Base-by-base conservation (phyloP, 2,888 invertebrate genomes). In the Diarsia rubi region DNA sequence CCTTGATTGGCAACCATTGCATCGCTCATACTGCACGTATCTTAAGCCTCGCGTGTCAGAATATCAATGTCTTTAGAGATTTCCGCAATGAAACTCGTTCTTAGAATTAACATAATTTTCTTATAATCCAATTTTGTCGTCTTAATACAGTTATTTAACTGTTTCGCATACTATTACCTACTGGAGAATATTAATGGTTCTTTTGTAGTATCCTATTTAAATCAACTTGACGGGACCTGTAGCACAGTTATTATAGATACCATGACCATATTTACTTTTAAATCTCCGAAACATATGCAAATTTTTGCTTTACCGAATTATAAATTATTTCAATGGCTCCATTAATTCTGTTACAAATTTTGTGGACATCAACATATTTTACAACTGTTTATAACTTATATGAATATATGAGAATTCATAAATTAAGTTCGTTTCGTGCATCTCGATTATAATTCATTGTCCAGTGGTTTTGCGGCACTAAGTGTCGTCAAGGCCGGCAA, bases 1-100 rank as follows among this genome's bases (percentile, higher is more conserved):
- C 89, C 89, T 90, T 94, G 94, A 95, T 94, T 95, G 93, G 93
- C 94, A 92, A 93, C 93, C 94, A 94, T 90, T 91, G 88, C 92
- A 87, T 87, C 86, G 89, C 90, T 90, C 90, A 78, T 89, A 88
- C 85, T 88, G 82, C 85, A 85, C 75, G 75, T 82, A 78, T 54
- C 59, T 81, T 67, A 78, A 68, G 73, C 63, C 68, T 83, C 78
- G 86, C 86, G 87, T 86, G 86, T 85, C 76, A 84, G 86, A 86
- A 86, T 86, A 84, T 81, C 79, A 84, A 88, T 78, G 81, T 77
- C 83, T 89, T 85, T 82, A 11, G 73, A 78, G 73, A 78, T 86
- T 88, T 87, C 86, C 82, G 81, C 73, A 77, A 78, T 76, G 44
- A 74, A 86, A 84, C 88, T 76, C 63, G 81, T 83, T 83, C 76